phyloP scores from a whole-genome alignment of 2,113 vertebrate species.

The Aldabrachelys gigantea region DNA sequence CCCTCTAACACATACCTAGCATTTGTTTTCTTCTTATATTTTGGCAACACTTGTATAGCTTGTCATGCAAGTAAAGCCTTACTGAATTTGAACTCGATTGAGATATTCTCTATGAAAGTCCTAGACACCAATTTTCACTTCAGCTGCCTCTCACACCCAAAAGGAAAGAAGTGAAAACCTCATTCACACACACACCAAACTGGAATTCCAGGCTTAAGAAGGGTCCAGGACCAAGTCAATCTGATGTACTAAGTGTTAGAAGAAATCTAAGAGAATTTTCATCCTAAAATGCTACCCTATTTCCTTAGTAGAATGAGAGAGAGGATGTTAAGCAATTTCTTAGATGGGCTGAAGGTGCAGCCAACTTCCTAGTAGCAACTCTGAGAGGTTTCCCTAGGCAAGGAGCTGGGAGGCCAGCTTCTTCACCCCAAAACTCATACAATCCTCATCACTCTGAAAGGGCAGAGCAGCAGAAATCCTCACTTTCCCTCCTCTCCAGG shows the following conservation, averaged over 20 bases:
- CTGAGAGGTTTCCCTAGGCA: not conserved
- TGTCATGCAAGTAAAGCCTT: accelerated
- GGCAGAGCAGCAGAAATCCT: not conserved
- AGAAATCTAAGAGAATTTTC: not conserved
- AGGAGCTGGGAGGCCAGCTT: not conserved
- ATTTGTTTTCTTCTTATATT: not conserved
- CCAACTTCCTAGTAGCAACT: not conserved
- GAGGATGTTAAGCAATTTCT: not conserved
- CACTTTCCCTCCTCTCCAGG: not conserved
- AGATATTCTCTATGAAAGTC: not conserved
- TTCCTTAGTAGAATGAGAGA: accelerated
- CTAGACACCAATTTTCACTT: accelerated
- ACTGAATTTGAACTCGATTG: accelerated
- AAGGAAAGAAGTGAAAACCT: not conserved
- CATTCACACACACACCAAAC: not conserved
- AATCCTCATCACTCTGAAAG: not conserved
- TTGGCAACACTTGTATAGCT: not conserved
- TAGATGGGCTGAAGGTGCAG: not conserved
- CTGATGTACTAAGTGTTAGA: not conserved
- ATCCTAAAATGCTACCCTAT: accelerated
- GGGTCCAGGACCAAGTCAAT: not conserved
- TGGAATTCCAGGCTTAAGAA: not conserved
- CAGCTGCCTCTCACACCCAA: not conserved
- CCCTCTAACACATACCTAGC: not conserved
- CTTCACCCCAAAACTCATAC: not conserved